A percentile compares a stretch with the other conserved stretches of the same genome.
These are phyloP conservation scores for Dinomys branickii DNA, from an alignment of 2,113 vertebrate species.

Conservation along the genomic window DNA sequence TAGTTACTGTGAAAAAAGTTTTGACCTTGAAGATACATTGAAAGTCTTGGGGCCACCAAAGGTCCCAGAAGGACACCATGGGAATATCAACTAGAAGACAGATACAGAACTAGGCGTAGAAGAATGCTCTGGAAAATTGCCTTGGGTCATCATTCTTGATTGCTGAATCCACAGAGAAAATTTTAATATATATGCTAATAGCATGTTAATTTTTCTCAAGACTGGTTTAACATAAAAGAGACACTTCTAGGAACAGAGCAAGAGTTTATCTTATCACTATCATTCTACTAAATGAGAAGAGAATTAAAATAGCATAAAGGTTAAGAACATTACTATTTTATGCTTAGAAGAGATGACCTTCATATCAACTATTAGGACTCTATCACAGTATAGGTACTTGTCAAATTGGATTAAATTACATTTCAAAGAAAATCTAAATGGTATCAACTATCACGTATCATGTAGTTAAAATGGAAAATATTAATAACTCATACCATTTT, in stretches of 20 bases:
- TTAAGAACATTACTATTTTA: constrained; percentile 40
- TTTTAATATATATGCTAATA: constrained; percentile 53
- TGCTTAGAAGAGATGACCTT: constrained; percentile 1
- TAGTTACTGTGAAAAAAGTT: background rate
- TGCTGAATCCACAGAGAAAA: constrained; percentile 20
- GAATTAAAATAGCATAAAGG: background rate
- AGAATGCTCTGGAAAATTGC: constrained; percentile 7
- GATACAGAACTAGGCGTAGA: background rate
- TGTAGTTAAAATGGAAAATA: constrained; percentile 21
- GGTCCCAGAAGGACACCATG: background rate
- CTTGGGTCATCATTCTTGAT: constrained; percentile 38
- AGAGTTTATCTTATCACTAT: background rate
- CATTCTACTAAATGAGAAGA: background rate
- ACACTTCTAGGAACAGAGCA: constrained; percentile 39
- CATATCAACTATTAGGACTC: background rate
- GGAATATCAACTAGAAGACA: background rate
- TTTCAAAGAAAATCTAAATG: constrained; percentile 50
- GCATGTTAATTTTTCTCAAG: constrained; percentile 49
- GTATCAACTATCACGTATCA: background rate
- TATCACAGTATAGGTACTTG: background rate
- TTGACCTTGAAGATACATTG: background rate
- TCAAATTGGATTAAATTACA: constrained; percentile 33
- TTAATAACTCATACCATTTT: background rate
- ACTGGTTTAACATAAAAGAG: constrained; percentile 1
- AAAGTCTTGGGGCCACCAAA: background rate